Conservation (phyloP, 2,113 vertebrate genomes). For the Panthera leo region DNA sequence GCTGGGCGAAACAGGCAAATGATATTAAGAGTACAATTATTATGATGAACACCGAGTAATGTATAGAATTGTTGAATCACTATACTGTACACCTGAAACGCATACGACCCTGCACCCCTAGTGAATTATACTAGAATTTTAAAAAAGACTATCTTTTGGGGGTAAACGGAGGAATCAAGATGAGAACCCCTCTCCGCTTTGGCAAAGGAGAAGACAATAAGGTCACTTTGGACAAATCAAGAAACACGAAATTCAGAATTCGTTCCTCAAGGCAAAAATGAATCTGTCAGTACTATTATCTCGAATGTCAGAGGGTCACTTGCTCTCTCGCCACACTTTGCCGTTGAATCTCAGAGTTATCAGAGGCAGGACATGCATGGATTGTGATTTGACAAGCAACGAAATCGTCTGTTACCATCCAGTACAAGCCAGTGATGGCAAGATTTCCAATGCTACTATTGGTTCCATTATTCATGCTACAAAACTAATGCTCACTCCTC, state of each 20-base stretch:
- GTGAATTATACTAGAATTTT: not conserved
- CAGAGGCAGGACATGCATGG: not conserved
- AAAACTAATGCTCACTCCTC: slow-evolving; percentile 26
- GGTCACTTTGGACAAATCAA: not conserved
- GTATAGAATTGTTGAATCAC: not conserved
- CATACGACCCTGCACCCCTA: not conserved
- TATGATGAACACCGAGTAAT: not conserved
- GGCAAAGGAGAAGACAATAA: not conserved
- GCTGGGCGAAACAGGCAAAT: not conserved
- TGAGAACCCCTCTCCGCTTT: not conserved
- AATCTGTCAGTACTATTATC: not conserved
- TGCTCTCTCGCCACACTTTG: slow-evolving; percentile 43
- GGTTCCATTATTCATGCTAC: slow-evolving; percentile 52
- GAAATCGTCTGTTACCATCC: not conserved
- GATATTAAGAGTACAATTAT: not conserved
- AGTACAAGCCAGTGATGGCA: not conserved
- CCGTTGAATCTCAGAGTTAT: not conserved
- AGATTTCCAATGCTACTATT: slow-evolving; percentile 52
- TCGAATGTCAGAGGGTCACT: not conserved
- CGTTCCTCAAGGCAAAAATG: not conserved
- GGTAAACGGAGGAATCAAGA: not conserved
- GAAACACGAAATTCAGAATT: not conserved
- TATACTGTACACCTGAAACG: not conserved
- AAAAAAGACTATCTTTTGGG: not conserved
- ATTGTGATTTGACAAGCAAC: slow-evolving; percentile 33